Evolutionary conservation across 2,888 invertebrate genomes (phyloP), one percentile per base, ranked within the genome.

Genomic region (Branchellion lobata): DNA sequence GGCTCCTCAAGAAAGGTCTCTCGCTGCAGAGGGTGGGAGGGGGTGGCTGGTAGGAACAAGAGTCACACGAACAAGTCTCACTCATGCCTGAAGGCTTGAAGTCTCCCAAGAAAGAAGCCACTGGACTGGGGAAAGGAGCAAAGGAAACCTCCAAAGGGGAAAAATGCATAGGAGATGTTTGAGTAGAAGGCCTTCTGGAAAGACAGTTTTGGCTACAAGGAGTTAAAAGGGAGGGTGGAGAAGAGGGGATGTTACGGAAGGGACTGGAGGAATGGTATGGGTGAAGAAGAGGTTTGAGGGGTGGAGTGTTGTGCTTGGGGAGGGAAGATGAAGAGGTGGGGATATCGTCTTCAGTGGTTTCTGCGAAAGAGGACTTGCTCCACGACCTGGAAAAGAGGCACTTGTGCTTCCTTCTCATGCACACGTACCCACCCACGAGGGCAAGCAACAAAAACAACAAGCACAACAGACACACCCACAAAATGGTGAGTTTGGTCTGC

Each of bases 21-120:
- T n/a, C 61, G 21, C 61, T 57, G 24, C 61, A 57, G 24, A 57
- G n/a, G 3, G 61, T 18, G 3, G 61, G 61, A 57, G 61, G 61
- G 3, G 61, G 61, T 14, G 24, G 61, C n/a, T 24, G 21, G 3
- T 3, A 24, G 61, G 61, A 57, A n/a, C 61, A 57, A 8, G 61
- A 57, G 24, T 24, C 61, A n/a, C 61, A 57, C 21, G 61, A 57
- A 57, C 61, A 57, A 57, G 11, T 57, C 11, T 57, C 61, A 57
- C 61, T 57, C 61, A 5, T 57, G 61, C 61, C 61, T n/a, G 61
- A 57, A 5, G 61, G 61, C 61, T 57, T 57, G 61, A 57, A 57
- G 61, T 18, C 24, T 5, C 24, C n/a, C 3, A 57, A 3, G n/a
- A 57, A 57, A n/a, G 61, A 14, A 5, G 61, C n/a, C 14, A n/a